phyloP scores from a whole-genome alignment of 2,113 vertebrate species.

The Pygoscelis antarcticus region DNA sequence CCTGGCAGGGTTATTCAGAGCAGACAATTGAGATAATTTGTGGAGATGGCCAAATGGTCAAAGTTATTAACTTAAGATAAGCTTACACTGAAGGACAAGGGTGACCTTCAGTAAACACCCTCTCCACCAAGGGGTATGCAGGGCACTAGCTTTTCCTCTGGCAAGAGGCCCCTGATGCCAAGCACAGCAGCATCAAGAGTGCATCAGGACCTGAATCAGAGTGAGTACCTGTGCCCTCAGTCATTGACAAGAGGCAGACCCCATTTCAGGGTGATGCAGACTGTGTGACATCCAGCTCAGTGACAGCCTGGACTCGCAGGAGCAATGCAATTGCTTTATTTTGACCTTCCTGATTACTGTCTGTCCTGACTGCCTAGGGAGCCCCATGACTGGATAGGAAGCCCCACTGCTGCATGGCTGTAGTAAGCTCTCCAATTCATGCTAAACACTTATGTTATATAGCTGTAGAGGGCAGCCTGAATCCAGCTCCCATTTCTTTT shows the following conservation, averaged over 20 bases:
- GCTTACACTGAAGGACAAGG: background rate
- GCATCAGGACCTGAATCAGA: background rate
- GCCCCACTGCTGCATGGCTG: background rate
- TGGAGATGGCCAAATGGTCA: background rate
- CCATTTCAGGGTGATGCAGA: background rate
- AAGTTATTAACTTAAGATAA: background rate
- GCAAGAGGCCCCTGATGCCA: background rate
- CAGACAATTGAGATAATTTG: background rate
- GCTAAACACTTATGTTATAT: background rate
- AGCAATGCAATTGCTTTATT: background rate
- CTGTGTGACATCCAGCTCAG: background rate
- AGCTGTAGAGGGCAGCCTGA: conserved; percentile 50
- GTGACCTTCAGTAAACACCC: background rate
- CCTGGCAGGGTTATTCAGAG: background rate
- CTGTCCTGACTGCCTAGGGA: background rate
- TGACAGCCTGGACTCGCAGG: background rate
- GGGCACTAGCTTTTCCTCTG: background rate
- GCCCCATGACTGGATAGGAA: background rate
- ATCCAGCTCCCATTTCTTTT: conserved; percentile 10
- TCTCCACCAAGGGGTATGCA: accelerated
- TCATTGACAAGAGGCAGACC: background rate
- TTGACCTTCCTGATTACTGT: background rate
- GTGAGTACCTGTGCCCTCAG: background rate
- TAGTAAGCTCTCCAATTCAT: background rate
- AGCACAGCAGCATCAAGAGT: background rate